phyloP scores from a whole-genome alignment of 2,113 vertebrate genomes.

The Pelecanus crispus region DNA sequence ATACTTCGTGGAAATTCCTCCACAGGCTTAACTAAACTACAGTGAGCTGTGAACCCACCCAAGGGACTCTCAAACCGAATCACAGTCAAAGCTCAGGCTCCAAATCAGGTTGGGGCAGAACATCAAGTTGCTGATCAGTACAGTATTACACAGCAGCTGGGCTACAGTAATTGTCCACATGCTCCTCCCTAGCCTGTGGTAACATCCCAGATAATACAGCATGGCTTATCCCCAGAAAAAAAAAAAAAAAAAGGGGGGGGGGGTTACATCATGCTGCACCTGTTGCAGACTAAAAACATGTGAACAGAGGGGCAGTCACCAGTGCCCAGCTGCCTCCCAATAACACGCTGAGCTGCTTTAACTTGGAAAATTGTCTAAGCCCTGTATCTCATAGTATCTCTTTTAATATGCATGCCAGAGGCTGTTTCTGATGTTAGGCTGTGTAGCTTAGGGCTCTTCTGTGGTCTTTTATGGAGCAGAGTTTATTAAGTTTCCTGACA shows the following conservation, averaged over 20 bases:
- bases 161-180: background rate
- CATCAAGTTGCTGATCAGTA: background rate
- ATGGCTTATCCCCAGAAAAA: background rate
- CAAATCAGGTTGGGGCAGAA: background rate
- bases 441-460: background rate
- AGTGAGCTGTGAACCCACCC: background rate
- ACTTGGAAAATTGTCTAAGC: background rate
- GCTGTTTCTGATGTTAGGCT: background rate
- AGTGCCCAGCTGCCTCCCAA: background rate
- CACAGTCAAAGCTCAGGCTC: background rate
- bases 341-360: background rate
- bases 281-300: background rate
- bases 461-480: background rate
- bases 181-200: background rate
- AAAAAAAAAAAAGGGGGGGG: background rate
- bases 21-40: background rate
- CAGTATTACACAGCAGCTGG: background rate
- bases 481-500: background rate
- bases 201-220: background rate
- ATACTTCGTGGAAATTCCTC: background rate
- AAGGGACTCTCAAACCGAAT: background rate
- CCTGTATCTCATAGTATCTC: background rate
- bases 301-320: background rate
- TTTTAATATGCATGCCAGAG: background rate
- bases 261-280: background rate